Evolutionary conservation across 2,888 invertebrate species (phyloP).

Genomic region (Boloria euphrosyne): DNA sequence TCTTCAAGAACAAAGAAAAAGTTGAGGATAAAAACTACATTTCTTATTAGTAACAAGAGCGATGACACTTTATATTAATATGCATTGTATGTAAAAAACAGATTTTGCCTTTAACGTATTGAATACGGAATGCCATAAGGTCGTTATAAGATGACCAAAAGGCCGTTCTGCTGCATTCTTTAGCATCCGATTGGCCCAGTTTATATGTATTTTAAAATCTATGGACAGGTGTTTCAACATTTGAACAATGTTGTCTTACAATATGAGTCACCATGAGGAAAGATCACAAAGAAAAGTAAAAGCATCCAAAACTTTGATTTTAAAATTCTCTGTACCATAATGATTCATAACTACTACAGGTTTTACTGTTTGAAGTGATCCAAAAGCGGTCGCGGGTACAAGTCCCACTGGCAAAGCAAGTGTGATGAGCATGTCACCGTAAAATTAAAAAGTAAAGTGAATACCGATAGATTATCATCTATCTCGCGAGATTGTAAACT

Average conservation of each 20-base stretch:
- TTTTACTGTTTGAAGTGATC: too few species aligned
- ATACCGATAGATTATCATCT: too few species aligned
- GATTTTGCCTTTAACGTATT: slow-evolving; percentile 37
- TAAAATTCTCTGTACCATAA: neutral
- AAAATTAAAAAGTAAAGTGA: too few species aligned
- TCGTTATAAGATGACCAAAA: slow-evolving; percentile 37
- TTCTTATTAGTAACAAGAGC: slow-evolving; percentile 2
- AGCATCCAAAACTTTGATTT: neutral
- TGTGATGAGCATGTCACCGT: too few species aligned
- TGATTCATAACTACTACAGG: neutral
- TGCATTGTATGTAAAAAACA: slow-evolving; percentile 35
- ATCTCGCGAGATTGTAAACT: too few species aligned
- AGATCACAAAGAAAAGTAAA: slow-evolving; percentile 6
- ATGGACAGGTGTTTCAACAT: slow-evolving; percentile 44
- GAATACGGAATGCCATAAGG: slow-evolving; percentile 37
- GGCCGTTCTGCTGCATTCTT: slow-evolving; percentile 43
- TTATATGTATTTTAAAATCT: slow-evolving; percentile 36
- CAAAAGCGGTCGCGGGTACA: too few species aligned
- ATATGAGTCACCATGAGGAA: slow-evolving; percentile 25
- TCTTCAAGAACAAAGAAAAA: neutral
- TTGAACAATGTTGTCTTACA: slow-evolving; percentile 23
- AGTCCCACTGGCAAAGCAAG: too few species aligned
- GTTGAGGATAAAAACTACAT: neutral
- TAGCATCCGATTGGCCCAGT: slow-evolving; percentile 42
- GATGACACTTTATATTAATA: slow-evolving; percentile 36